These are phyloP conservation scores for Plutella xylostella DNA, from an alignment of 2,888 invertebrate genomes.

Conservation along the genomic window DNA sequence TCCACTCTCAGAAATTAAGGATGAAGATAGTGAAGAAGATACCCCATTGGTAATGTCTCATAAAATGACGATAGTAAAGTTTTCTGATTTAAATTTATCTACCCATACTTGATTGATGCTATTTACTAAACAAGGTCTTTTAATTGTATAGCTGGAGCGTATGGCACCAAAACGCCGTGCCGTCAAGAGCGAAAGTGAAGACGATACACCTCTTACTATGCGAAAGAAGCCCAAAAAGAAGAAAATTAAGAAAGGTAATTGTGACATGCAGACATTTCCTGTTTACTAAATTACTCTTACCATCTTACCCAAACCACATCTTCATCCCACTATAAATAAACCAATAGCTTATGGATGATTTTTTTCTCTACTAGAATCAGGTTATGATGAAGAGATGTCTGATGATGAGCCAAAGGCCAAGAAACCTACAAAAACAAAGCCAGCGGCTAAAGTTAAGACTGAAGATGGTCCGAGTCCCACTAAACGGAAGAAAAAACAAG, in stretches of 20 bases:
- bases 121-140: neutral
- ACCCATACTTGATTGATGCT: no score
- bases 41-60: conserved; percentile 74
- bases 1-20: conserved; percentile 54
- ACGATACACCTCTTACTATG: conserved; percentile 77
- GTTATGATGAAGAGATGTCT: conserved; percentile 69
- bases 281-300: no score
- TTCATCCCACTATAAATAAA: no score
- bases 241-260: conserved; percentile 65
- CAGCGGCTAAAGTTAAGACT: conserved; percentile 39
- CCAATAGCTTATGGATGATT: no score
- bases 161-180: conserved; percentile 35
- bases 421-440: conserved; percentile 42
- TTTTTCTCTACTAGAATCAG: conserved; percentile 39
- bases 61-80: neutral
- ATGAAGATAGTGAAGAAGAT: conserved; percentile 72
- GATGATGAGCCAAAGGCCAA: conserved; percentile 72
- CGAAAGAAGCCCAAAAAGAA: conserved; percentile 77
- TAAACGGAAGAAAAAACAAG: conserved; percentile 84
- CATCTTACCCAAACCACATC: no score
- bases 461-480: conserved; percentile 63
- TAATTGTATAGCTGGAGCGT: conserved; percentile 29
- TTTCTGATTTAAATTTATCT: neutral
- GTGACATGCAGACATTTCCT: no score
- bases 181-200: conserved; percentile 72